A percentile compares a stretch with the other conserved stretches of the same genome.
Conservation (phyloP, 2,797 vertebrate genomes). For the Lepilemur ruficaudatus region DNA sequence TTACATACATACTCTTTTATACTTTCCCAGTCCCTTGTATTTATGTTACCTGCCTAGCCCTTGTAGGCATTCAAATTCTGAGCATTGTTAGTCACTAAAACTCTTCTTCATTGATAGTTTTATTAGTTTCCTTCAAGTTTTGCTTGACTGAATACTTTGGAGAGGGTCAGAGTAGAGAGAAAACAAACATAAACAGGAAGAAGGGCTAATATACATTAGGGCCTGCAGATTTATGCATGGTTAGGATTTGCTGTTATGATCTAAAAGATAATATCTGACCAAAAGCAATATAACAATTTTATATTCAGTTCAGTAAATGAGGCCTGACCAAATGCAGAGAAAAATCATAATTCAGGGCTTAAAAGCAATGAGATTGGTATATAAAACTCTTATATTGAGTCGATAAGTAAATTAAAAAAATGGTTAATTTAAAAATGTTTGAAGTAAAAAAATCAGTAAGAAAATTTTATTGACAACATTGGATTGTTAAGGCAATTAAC, state of each 20-base stretch:
- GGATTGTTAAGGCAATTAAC: neutral
- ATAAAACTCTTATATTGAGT: neutral
- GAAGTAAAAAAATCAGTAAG: neutral
- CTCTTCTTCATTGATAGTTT: neutral
- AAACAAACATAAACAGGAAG: neutral
- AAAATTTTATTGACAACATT: neutral
- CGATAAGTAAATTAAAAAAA: slow-evolving; percentile 20
- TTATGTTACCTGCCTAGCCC: neutral
- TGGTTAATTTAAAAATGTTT: slow-evolving; percentile 20
- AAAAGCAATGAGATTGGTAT: neutral
- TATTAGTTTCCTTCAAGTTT: neutral
- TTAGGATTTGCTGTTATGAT: neutral
- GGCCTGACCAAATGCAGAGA: neutral
- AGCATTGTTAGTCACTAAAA: neutral
- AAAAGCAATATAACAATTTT: neutral
- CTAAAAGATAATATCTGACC: neutral
- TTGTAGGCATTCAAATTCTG: neutral
- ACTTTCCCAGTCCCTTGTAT: neutral
- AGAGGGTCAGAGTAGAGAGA: neutral
- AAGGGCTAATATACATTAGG: neutral
- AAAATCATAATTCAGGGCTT: slow-evolving; percentile 24
- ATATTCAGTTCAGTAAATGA: slow-evolving; percentile 26
- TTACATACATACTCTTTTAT: neutral
- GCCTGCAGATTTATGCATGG: neutral
- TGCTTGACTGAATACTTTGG: neutral